A percentile compares a stretch with the other conserved stretches of the same genome.
phyloP scores from a whole-genome alignment of 2,797 vertebrate genomes.

The Rhinatrema bivittatum region DNA sequence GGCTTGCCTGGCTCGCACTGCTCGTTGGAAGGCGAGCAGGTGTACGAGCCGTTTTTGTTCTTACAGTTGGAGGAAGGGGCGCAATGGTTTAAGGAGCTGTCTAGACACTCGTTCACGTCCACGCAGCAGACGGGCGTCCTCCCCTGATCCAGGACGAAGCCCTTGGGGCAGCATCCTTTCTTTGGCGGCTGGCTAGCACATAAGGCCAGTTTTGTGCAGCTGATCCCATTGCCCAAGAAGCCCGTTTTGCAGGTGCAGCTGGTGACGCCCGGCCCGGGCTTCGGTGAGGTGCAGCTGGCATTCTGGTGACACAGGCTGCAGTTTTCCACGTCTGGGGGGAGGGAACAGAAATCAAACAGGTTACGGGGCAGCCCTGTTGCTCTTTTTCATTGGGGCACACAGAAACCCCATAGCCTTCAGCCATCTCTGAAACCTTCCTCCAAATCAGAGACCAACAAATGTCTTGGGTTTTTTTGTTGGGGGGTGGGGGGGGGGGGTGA shows the following conservation, averaged over 20 bases:
- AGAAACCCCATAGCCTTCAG: no score
- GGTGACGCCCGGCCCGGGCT: no score
- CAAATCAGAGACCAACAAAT: no score
- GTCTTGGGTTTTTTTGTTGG: no score
- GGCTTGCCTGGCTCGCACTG: neutral
- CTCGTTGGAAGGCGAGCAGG: neutral
- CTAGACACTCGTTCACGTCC: slow-evolving; percentile 7
- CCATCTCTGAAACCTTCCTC: no score
- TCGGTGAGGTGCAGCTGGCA: no score
- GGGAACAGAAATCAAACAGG: no score
- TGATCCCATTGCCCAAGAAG: slow-evolving; percentile 3
- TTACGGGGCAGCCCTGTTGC: no score
- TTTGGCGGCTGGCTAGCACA: neutral
- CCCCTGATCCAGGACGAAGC: slow-evolving; percentile 5
- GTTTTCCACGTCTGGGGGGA: no score
- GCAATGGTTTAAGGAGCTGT: slow-evolving; percentile 1
- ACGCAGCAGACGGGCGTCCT: slow-evolving; percentile 1
- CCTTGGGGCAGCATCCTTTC: slow-evolving; percentile 2
- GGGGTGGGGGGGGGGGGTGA: no score
- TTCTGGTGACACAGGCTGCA: no score
- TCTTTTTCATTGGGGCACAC: no score
- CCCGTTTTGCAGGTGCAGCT: slow-evolving; percentile 2
- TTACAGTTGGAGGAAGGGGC: neutral
- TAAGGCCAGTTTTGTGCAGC: neutral
- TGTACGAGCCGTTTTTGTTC: slow-evolving; percentile 1